Conservation (phyloP, 2,113 vertebrate genomes). For the Bubo blakistoni region DNA sequence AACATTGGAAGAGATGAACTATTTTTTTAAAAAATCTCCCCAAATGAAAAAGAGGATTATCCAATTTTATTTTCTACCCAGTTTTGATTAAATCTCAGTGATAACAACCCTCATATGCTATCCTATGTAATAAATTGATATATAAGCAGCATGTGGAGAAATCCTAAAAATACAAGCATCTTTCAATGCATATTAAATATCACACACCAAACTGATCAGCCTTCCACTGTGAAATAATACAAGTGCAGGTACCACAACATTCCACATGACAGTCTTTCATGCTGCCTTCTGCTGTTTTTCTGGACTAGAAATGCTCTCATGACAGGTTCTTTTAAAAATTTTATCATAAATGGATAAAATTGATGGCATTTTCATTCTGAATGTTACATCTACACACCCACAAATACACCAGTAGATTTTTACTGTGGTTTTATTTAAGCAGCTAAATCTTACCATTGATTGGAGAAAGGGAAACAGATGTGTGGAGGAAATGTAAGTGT, state of each 20-base stretch:
- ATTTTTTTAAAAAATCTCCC: background rate
- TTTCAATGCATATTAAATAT: background rate
- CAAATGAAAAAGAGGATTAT: slow-evolving; percentile 13
- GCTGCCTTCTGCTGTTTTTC: background rate
- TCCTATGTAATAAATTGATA: background rate
- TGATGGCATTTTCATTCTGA: background rate
- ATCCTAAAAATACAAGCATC: background rate
- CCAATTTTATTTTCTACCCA: slow-evolving; percentile 18
- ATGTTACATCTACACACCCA: background rate
- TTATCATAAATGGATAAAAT: background rate
- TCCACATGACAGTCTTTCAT: background rate
- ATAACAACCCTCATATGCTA: background rate
- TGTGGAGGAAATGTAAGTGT: background rate
- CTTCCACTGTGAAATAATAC: background rate
- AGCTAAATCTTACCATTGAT: background rate
- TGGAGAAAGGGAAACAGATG: background rate
- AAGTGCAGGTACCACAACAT: background rate
- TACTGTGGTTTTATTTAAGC: background rate
- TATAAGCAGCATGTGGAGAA: background rate
- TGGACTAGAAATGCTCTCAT: background rate
- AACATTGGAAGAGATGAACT: slow-evolving; percentile 23
- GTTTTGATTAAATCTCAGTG: slow-evolving; percentile 30
- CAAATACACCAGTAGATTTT: background rate
- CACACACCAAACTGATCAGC: background rate
- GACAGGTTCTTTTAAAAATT: background rate